phyloP scores from a whole-genome alignment of 2,113 vertebrate genomes.

The Carassius auratus region DNA sequence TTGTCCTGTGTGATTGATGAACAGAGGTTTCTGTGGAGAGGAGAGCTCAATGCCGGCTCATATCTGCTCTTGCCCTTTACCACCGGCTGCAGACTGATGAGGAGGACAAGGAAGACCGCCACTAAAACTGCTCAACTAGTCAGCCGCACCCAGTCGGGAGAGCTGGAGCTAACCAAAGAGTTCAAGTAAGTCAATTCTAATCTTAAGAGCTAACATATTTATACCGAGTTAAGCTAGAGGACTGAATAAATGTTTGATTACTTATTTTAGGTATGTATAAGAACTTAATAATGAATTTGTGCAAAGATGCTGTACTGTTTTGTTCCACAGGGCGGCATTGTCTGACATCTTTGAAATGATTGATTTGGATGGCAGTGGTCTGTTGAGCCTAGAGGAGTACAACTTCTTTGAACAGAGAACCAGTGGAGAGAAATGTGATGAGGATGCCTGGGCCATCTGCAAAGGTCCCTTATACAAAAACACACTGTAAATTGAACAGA shows the following conservation, averaged over 20 bases:
- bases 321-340: conserved; percentile 79
- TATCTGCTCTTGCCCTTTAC: conserved; percentile 91
- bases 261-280: not conserved
- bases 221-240: not conserved
- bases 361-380: conserved; percentile 88
- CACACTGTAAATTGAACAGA: not conserved
- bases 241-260: not conserved
- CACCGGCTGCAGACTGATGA: conserved; percentile 88
- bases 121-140: conserved; percentile 79
- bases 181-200: conserved; percentile 75
- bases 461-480: conserved; percentile 74
- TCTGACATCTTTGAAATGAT: conserved; percentile 90
- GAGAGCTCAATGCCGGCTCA: conserved; percentile 83
- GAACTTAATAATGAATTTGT: not conserved
- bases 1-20: conserved; percentile 46
- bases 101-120: conserved; percentile 67
- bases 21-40: conserved; percentile 88
- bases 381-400: conserved; percentile 91
- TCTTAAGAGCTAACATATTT: not conserved
- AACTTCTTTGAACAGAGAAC: conserved; percentile 92
- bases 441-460: conserved; percentile 89
- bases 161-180: conserved; percentile 84
- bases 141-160: conserved; percentile 78
- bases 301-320: conserved; percentile 27
- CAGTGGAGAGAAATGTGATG: conserved; percentile 92